phyloP scores from a whole-genome alignment of 1,140 invertebrate genomes.

The Drosophila biarmipes region DNA sequence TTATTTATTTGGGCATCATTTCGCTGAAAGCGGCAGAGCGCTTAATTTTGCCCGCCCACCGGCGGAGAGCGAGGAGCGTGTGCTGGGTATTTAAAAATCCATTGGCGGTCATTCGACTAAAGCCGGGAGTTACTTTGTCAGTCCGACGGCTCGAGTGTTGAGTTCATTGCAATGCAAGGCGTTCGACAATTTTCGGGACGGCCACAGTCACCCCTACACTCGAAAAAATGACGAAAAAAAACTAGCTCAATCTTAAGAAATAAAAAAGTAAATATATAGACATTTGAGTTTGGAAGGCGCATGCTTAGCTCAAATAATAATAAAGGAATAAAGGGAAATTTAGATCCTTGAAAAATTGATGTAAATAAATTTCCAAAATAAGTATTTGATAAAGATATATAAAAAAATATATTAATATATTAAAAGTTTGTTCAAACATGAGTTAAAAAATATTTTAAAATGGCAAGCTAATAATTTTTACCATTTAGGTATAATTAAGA shows the following conservation, averaged over 20 bases:
- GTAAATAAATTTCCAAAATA: too few species aligned
- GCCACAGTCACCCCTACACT: slow-evolving; percentile 16
- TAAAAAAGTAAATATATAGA: not conserved
- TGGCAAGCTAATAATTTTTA: too few species aligned
- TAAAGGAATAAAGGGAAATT: too few species aligned
- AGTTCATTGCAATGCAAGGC: slow-evolving; percentile 78
- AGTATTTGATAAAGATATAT: too few species aligned
- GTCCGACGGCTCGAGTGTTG: slow-evolving; percentile 65
- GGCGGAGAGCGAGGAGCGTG: slow-evolving; percentile 37
- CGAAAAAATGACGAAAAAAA: not conserved
- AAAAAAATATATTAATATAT: too few species aligned
- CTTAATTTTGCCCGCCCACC: slow-evolving; percentile 67
- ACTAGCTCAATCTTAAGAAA: not conserved
- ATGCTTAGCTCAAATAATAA: too few species aligned
- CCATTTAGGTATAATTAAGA: too few species aligned
- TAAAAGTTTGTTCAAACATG: too few species aligned
- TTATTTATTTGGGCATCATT: slow-evolving; percentile 75
- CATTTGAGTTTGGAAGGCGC: not conserved
- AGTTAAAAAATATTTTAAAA: too few species aligned
- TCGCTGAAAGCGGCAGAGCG: slow-evolving; percentile 41
- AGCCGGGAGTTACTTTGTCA: slow-evolving; percentile 79
- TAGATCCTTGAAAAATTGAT: too few species aligned
- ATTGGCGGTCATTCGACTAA: slow-evolving; percentile 77
- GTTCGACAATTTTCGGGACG: slow-evolving; percentile 36
- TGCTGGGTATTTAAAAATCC: slow-evolving; percentile 80